Conservation (phyloP, 2,888 invertebrate species). For the Tricholauxania praeusta region DNA sequence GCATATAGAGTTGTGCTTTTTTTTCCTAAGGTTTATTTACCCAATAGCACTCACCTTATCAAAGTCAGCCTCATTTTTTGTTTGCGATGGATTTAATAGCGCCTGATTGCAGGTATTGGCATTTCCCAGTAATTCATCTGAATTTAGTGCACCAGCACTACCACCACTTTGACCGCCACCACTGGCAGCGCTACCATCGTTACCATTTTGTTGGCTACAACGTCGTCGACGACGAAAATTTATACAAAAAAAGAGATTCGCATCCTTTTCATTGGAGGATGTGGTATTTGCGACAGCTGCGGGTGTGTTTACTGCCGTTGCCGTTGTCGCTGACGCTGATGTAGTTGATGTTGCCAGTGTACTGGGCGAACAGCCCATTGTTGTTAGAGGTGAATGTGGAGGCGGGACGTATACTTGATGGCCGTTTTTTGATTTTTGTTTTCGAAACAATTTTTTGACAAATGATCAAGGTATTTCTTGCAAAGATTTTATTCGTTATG, state of each 20-base stretch:
- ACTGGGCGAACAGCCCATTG: conserved; percentile 62
- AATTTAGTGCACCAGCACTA: conserved; percentile 48
- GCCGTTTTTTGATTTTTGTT: background rate
- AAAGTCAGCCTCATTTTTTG: conserved; percentile 64
- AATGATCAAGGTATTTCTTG: too few species aligned
- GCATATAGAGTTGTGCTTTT: background rate
- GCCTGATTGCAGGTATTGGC: conserved; percentile 64
- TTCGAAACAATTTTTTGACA: background rate
- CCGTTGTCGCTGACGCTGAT: conserved; percentile 42
- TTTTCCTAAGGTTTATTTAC: background rate
- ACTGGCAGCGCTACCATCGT: conserved; percentile 56
- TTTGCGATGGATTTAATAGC: conserved; percentile 63
- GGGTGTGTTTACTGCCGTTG: conserved; percentile 34
- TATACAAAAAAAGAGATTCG: conserved; percentile 63
- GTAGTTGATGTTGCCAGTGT: conserved; percentile 51
- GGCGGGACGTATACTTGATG: background rate
- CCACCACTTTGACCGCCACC: conserved; percentile 50
- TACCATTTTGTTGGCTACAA: conserved; percentile 60
- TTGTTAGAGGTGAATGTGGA: background rate
- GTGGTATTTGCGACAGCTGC: conserved; percentile 17
- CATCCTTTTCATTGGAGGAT: conserved; percentile 57
- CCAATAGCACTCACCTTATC: conserved; percentile 60
- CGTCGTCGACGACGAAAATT: conserved; percentile 61
- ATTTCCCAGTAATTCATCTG: conserved; percentile 53
- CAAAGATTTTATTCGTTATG: too few species aligned